Percentiles rank a stretch among this genome's conserved stretches.
Conservation (phyloP, 2,113 vertebrate genomes). For the Brachyhypopomus occidentalis region DNA sequence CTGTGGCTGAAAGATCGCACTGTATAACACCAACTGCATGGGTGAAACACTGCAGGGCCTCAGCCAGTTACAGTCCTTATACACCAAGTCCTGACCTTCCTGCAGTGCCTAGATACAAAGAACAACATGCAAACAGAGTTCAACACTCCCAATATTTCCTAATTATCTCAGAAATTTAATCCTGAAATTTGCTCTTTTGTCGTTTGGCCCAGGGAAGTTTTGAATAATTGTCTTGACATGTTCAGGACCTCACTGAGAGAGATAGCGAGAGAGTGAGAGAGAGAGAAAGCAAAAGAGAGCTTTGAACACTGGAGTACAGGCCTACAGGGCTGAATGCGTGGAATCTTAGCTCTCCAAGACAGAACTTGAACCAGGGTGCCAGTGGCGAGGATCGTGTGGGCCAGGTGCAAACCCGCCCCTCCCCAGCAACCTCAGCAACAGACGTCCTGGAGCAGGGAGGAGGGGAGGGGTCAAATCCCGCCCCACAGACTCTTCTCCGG, state of each 20-base stretch:
- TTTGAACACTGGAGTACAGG: background rate
- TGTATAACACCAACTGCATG: no score
- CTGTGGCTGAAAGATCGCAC: no score
- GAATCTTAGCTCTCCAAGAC: slow-evolving; percentile 56
- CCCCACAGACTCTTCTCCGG: slow-evolving; percentile 14
- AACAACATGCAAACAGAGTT: slow-evolving; percentile 34
- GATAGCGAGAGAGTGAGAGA: background rate
- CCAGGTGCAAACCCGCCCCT: slow-evolving; percentile 58
- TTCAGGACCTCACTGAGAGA: slow-evolving; percentile 1
- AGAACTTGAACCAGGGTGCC: slow-evolving; percentile 45
- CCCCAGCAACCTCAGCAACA: background rate
- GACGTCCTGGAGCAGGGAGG: background rate
- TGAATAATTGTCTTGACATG: slow-evolving; percentile 58
- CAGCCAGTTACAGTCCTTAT: no score
- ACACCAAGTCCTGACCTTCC: background rate
- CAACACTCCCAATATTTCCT: background rate
- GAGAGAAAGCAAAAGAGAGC: background rate
- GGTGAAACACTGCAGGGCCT: no score
- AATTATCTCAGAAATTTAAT: slow-evolving; percentile 50
- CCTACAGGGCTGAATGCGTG: slow-evolving; percentile 59
- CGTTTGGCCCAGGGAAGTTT: slow-evolving; percentile 44
- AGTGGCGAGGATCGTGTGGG: slow-evolving; percentile 49
- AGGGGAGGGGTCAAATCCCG: background rate
- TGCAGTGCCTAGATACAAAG: slow-evolving; percentile 28
- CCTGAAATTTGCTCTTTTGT: slow-evolving; percentile 46